These are phyloP conservation scores for Amblyornis subalaris DNA, from an alignment of 2,113 vertebrate genomes.

Conservation along the genomic window DNA sequence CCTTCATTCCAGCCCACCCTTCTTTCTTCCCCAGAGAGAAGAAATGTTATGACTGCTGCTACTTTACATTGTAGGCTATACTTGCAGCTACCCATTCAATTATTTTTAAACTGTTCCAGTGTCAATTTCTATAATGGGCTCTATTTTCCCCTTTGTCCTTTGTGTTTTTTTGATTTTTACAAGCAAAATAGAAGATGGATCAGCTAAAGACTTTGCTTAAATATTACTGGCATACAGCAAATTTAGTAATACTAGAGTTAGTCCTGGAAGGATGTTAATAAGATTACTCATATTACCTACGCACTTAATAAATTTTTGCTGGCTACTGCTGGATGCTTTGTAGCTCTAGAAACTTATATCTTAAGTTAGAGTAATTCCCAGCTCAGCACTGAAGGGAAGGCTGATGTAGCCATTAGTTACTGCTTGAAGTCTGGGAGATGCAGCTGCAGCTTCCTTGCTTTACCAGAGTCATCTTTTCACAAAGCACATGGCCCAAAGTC, in stretches of 20 bases:
- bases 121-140: not conserved
- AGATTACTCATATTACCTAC: conserved; percentile 37
- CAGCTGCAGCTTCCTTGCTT: not conserved
- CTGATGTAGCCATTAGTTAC: not conserved
- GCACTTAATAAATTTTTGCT: conserved; percentile 28
- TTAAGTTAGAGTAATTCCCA: not conserved
- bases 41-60: not conserved
- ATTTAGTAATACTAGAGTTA: conserved; percentile 8
- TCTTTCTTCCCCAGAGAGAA: not conserved
- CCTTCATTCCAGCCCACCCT: not conserved
- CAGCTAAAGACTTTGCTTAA: not conserved
- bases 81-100: not conserved
- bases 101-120: not conserved
- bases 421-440: not conserved
- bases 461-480: not conserved
- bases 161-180: not conserved
- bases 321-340: not conserved
- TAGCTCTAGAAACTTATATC: not conserved
- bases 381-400: not conserved
- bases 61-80: not conserved
- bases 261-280: conserved; percentile 15
- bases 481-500: not conserved
- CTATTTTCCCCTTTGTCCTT: not conserved
- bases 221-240: not conserved
- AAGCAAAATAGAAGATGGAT: not conserved